A percentile compares a stretch with the other conserved stretches of the same genome.
Conservation (phyloP, 2,113 vertebrate genomes). For the Fulmarus glacialis region DNA sequence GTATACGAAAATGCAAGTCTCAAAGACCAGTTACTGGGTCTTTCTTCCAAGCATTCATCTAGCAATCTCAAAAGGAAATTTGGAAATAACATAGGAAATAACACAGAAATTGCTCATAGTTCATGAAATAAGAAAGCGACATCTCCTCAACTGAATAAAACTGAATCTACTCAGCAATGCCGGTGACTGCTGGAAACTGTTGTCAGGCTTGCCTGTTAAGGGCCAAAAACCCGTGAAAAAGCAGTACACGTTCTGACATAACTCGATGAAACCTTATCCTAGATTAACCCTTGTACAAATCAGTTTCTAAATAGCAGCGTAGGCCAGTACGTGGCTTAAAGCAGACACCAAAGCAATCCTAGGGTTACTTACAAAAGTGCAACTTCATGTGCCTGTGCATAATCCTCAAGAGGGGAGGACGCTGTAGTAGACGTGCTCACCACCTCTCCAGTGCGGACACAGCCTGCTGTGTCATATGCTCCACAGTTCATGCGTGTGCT, state of each 20-base stretch:
- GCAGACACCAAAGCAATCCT: neutral
- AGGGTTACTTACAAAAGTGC: neutral
- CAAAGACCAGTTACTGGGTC: neutral
- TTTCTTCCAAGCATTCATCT: neutral
- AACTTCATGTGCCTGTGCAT: neutral
- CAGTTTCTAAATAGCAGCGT: neutral
- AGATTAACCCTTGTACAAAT: neutral
- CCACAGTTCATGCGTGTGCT: rapidly evolving
- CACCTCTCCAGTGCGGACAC: neutral
- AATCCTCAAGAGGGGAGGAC: neutral
- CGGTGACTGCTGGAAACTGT: neutral
- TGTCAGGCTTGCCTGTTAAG: neutral
- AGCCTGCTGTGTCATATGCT: neutral
- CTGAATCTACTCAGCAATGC: neutral
- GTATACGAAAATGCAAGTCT: neutral
- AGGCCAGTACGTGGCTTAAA: neutral
- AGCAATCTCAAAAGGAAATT: neutral
- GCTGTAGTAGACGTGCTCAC: rapidly evolving
- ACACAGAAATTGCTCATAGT: neutral
- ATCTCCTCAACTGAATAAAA: neutral
- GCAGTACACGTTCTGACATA: neutral
- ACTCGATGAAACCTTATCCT: neutral
- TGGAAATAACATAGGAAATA: neutral
- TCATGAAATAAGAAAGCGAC: neutral
- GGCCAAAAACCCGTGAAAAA: neutral